These are phyloP conservation scores for Alectura lathami DNA, from an alignment of 2,113 vertebrate species.

Conservation along the genomic window DNA sequence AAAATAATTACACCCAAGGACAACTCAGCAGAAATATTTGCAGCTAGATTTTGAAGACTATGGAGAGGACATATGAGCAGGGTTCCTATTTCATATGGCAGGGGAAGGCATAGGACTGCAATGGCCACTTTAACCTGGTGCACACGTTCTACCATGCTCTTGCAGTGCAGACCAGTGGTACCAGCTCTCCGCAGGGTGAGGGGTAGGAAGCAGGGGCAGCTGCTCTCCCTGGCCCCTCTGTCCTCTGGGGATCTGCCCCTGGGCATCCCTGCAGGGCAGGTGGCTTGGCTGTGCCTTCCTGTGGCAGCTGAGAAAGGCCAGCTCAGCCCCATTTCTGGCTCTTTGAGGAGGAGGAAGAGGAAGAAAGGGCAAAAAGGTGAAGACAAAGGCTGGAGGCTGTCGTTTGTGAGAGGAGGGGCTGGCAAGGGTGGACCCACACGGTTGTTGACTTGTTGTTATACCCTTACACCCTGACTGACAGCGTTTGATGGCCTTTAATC, in stretches of 20 bases:
- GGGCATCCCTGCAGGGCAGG: not conserved
- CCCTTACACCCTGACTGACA: not conserved
- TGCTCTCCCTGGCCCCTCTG: not conserved
- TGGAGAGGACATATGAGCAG: not conserved
- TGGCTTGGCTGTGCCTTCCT: not conserved
- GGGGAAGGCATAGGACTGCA: not conserved
- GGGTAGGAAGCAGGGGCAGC: not conserved
- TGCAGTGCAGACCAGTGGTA: rapidly evolving
- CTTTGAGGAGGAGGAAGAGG: not conserved
- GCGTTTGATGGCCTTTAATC: constrained; percentile 22
- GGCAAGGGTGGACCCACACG: not conserved
- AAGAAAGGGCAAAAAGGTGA: no score
- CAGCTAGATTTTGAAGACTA: not conserved
- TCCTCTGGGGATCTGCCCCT: not conserved
- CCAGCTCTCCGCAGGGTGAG: rapidly evolving
- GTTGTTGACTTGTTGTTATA: not conserved
- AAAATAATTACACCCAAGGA: not conserved
- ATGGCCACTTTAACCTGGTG: not conserved
- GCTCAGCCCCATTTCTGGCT: not conserved
- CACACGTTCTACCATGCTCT: not conserved
- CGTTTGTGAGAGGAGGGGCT: not conserved
- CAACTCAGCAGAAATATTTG: not conserved
- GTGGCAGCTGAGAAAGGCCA: not conserved
- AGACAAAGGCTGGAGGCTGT: constrained; percentile 4
- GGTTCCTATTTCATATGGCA: not conserved